phyloP scores from a whole-genome alignment of 1,140 invertebrate genomes.

The Trichonephila clavipes region DNA sequence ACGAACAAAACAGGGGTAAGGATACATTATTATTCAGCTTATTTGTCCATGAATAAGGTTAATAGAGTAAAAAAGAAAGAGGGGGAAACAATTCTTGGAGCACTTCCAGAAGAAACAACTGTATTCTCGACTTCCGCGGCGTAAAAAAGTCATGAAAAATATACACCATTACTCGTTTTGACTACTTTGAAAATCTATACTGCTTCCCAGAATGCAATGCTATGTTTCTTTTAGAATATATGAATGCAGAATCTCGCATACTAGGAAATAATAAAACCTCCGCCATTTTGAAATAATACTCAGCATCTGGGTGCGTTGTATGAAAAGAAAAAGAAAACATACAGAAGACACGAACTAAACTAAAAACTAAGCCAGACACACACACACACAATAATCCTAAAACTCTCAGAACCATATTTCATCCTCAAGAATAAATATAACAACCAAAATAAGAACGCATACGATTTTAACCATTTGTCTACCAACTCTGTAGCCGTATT shows the following conservation, averaged over 20 bases:
- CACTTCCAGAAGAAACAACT: not conserved
- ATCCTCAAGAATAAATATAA: constrained; percentile 33
- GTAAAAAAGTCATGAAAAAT: not conserved
- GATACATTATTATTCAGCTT: not conserved
- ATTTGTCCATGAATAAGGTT: not conserved
- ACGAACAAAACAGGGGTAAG: not conserved
- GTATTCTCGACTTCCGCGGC: not conserved
- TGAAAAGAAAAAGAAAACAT: not conserved
- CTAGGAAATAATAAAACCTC: constrained; percentile 16
- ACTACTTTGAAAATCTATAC: constrained; percentile 19
- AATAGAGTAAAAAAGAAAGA: not conserved
- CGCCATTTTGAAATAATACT: not conserved
- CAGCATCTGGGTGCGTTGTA: not conserved
- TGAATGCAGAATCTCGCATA: not conserved
- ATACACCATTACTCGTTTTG: constrained; percentile 27
- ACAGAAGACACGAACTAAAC: not conserved
- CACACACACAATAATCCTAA: constrained; percentile 47
- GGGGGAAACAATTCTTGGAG: constrained; percentile 27
- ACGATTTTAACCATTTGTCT: constrained; percentile 60
- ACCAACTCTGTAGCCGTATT: not conserved
- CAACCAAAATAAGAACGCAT: not conserved
- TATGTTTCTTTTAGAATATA: not conserved
- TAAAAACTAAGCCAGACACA: not conserved
- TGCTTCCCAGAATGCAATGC: not conserved
- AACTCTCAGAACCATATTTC: constrained; percentile 41